Evolutionary conservation across 2,888 invertebrate species (phyloP), one percentile per base, ranked within the genome.

Genomic region (Mactromeris polynyma): DNA sequence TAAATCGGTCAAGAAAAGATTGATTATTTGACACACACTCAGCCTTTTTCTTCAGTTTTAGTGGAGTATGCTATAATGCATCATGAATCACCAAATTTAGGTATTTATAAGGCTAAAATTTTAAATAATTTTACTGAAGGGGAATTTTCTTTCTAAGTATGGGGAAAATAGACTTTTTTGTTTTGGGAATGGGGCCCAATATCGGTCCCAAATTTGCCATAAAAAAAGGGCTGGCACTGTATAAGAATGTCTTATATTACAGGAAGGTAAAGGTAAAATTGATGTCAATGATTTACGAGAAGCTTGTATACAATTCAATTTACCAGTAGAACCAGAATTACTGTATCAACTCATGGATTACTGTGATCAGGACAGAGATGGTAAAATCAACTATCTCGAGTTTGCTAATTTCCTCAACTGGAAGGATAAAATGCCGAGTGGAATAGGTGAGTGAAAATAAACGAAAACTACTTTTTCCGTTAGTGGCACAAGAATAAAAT

Each of bases 401-500:
- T 96, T 96, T 92, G 91, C 95, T 78, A 96, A 96, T 93, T 96
- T 96, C 93, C 94, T 96, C 36, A 96, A 96, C 94, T 96, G 96
- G 96, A 96, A 96, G 90, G 96, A 96, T 69, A 96, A 96, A 89
- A 94, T 96, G 94, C 95, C 95, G 11, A 93, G 94, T 81, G 96
- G 96, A 26, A 87, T 87, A 84, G 92, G 92, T 91, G 87, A 78
- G 80, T 58, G 19, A 46, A 17, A 46, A 14, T 17, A 46, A n/a
- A n/a, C n/a, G n/a, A n/a, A n/a, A n/a, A n/a, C n/a, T n/a, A n/a
- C n/a, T n/a, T n/a, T n/a, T n/a, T n/a, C n/a, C n/a, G n/a, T n/a
- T n/a, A n/a, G n/a, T n/a, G n/a, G n/a, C n/a, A n/a, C n/a, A n/a
- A n/a, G n/a, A n/a, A n/a, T n/a, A n/a, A n/a, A n/a, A n/a, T n/a